Base-by-base conservation (phyloP, 1,140 invertebrate species). In the Drosophila serrata region DNA sequence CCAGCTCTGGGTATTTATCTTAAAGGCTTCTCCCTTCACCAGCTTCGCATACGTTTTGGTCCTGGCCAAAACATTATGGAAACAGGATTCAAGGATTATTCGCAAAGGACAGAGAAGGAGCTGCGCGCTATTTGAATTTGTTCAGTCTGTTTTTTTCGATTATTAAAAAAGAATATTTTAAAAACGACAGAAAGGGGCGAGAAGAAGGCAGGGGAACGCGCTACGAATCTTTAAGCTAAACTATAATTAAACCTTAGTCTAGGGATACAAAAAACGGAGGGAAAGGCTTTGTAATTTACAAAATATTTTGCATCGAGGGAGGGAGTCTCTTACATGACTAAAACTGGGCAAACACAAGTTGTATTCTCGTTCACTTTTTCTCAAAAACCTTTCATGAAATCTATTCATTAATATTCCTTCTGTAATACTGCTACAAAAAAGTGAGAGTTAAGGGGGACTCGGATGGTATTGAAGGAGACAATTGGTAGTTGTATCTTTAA, bases 61-160 rank as follows among this genome's bases (percentile, higher is more conserved):
- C 42, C 61, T 46, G 48, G 53, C 57, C 81, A 88, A 88, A 88
- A 67, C 73, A 58, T 45, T 77, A 72, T 53, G 85, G 61, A 84
- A 88, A 72, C 81, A 68, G 59, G 33, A 11, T 40, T 48, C 37
- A 76, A 39, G 43, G 46, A 60, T 27, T 39, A 11, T 33, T 37
- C 40, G 51, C 43, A 31, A 48, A 22, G 46, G 29, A 65, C 7
- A 59, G 43, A 33, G 43, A 69, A 42, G 43, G n/a, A 57, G 45
- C 45, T 62, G 76, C 84, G 84, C 80, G 76, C 46, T 70, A 49
- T 85, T 69, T 90, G 81, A 88, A 88, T 72, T 88, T 55, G 19
- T 88, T 88, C 85, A 88, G 85, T 88, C 85, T 88, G n/a, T 86
- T 84, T 86, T 88, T 49, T 90, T 90, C 77, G 64, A 74, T 82